Conservation (phyloP, 2,113 vertebrate species). For the Zosterops borbonicus region DNA sequence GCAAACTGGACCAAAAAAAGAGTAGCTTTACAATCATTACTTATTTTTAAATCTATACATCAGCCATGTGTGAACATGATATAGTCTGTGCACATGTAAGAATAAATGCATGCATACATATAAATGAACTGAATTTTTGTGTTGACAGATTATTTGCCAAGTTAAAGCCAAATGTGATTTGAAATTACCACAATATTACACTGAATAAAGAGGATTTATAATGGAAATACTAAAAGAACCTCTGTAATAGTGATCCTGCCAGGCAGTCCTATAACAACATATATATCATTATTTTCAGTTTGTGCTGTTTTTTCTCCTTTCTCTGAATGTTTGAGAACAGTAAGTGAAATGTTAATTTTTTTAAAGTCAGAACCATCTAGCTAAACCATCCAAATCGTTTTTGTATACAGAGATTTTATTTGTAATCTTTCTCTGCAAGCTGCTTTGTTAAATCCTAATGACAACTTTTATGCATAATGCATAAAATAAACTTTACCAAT, state of each 20-base stretch:
- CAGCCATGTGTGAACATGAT: not conserved
- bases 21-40: constrained; percentile 7
- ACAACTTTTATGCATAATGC: constrained; percentile 81
- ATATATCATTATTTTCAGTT: constrained; percentile 50
- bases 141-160: constrained; percentile 57
- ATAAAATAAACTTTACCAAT: constrained; percentile 81
- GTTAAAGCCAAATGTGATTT: constrained; percentile 54
- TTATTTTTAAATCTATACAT: constrained; percentile 51
- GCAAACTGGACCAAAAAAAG: constrained; percentile 4
- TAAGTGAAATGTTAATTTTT: constrained; percentile 72
- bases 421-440: constrained; percentile 79
- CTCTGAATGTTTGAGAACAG: constrained; percentile 54
- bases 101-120: constrained; percentile 46
- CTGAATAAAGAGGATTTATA: constrained; percentile 58
- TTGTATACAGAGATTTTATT: constrained; percentile 78
- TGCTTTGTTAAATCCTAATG: constrained; percentile 83
- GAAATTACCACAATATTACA: constrained; percentile 52
- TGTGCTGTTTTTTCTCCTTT: constrained; percentile 48
- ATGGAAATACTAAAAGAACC: constrained; percentile 48
- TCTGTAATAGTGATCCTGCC: constrained; percentile 22
- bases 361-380: constrained; percentile 74
- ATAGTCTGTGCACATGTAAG: constrained; percentile 8
- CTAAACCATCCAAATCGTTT: constrained; percentile 76
- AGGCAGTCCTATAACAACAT: not conserved
- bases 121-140: constrained; percentile 45